These are phyloP conservation scores for Ibycter americanus DNA, from an alignment of 2,797 vertebrate genomes.

Conservation along the genomic window DNA sequence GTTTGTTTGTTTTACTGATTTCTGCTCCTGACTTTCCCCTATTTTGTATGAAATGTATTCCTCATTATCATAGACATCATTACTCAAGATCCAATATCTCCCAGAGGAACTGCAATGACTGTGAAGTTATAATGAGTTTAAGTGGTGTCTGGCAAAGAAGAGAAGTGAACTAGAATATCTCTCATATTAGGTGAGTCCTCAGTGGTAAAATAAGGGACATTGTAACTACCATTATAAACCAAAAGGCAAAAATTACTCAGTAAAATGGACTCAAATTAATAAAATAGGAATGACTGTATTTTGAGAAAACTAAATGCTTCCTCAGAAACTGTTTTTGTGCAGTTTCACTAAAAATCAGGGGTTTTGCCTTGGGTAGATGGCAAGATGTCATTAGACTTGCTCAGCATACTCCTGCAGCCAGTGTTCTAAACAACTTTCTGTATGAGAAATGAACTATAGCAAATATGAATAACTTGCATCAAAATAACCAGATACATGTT, in stretches of 20 bases:
- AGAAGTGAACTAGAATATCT: not conserved
- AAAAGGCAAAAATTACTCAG: not conserved
- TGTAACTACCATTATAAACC: not conserved
- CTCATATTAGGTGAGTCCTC: not conserved
- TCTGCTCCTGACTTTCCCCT: not conserved
- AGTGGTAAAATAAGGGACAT: not conserved
- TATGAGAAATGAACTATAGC: not conserved
- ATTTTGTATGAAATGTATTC: not conserved
- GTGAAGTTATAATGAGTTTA: not conserved
- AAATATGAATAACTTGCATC: not conserved
- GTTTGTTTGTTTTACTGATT: not conserved
- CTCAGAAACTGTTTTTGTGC: not conserved
- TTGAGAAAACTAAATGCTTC: not conserved
- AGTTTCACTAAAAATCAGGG: not conserved
- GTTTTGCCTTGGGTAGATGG: not conserved
- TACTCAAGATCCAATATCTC: not conserved
- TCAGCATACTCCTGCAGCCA: not conserved
- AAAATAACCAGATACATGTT: not conserved
- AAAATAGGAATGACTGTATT: not conserved
- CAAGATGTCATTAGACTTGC: not conserved
- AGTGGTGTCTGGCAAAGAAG: not conserved
- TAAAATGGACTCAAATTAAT: not conserved
- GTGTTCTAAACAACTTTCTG: not conserved
- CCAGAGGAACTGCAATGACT: not conserved
- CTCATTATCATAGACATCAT: not conserved